A percentile compares a stretch with the other conserved stretches of the same genome.
Conservation (phyloP, 1,140 invertebrate genomes). For the Cherax destructor region DNA sequence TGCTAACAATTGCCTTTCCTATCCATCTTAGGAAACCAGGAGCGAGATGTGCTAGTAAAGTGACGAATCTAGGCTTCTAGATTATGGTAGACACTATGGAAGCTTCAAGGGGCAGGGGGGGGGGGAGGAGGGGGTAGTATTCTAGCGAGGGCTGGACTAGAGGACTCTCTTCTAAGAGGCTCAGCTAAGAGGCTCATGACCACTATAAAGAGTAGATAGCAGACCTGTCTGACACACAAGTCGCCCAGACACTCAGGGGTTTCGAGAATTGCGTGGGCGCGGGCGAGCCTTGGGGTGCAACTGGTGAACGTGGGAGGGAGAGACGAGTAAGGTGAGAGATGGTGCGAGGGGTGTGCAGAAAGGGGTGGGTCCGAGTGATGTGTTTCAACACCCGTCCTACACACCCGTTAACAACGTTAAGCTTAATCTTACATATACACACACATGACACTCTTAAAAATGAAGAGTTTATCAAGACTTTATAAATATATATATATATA, state of each 20-base stretch:
- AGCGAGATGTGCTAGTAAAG: not conserved
- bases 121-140: not conserved
- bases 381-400: not conserved
- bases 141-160: not conserved
- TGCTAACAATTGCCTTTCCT: not conserved
- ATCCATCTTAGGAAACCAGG: not conserved
- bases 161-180: too few species aligned
- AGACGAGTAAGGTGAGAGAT: slow-evolving; percentile 30
- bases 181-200: slow-evolving; percentile 18
- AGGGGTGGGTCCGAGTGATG: slow-evolving; percentile 7
- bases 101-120: not conserved
- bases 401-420: not conserved
- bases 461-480: too few species aligned
- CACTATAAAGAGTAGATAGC: slow-evolving; percentile 48
- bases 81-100: not conserved
- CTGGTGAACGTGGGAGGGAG: slow-evolving; percentile 44
- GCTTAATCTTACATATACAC: slow-evolving; percentile 14
- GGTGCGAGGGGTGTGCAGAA: slow-evolving; percentile 2
- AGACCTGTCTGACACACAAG: slow-evolving; percentile 46
- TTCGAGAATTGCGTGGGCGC: slow-evolving; percentile 50
- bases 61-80: not conserved
- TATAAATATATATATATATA: too few species aligned
- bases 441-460: not conserved
- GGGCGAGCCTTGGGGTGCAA: slow-evolving; percentile 56
- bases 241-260: slow-evolving; percentile 42